Evolutionary conservation across 2,888 invertebrate genomes (phyloP).

Genomic region (Hypselothyrea guttata): DNA sequence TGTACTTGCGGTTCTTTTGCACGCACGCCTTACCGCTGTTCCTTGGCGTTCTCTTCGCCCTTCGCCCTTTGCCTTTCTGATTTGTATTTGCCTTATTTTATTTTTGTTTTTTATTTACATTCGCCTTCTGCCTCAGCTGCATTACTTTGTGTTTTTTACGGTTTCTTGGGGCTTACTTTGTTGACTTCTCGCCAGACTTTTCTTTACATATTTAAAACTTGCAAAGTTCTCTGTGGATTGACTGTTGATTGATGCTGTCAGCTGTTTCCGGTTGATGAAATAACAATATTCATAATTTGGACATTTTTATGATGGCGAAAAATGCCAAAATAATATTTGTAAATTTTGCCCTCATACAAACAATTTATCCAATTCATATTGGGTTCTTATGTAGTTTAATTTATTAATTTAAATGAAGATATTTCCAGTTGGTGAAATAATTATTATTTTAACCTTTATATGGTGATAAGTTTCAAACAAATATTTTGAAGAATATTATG

Average conservation of each 20-base stretch:
- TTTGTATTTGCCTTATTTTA: constrained; percentile 21
- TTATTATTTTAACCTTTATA: no score
- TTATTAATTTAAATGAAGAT: no score
- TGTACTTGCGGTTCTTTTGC: constrained; percentile 15
- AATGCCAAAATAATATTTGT: background rate
- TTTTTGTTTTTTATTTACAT: constrained; percentile 46
- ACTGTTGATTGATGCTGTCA: constrained; percentile 1
- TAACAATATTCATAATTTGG: no score
- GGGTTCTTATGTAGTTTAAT: no score
- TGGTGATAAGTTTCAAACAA: no score
- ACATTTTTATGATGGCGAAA: no score
- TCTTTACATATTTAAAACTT: constrained; percentile 2
- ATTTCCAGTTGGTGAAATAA: no score
- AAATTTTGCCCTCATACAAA: no score
- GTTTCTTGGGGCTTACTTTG: constrained; percentile 26
- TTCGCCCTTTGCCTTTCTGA: constrained; percentile 34
- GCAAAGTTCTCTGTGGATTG: constrained; percentile 14
- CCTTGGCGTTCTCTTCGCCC: constrained; percentile 37
- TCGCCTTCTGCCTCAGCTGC: constrained; percentile 62
- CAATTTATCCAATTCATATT: no score
- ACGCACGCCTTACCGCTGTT: constrained; percentile 22
- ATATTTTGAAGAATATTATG: no score
- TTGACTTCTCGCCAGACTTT: constrained; percentile 9
- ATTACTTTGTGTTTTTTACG: constrained; percentile 50
- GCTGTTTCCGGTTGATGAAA: constrained; percentile 13